Percentiles rank a stretch among this genome's conserved stretches.
Evolutionary conservation across 2,888 invertebrate genomes (phyloP).

Genomic region (Plutella xylostella): DNA sequence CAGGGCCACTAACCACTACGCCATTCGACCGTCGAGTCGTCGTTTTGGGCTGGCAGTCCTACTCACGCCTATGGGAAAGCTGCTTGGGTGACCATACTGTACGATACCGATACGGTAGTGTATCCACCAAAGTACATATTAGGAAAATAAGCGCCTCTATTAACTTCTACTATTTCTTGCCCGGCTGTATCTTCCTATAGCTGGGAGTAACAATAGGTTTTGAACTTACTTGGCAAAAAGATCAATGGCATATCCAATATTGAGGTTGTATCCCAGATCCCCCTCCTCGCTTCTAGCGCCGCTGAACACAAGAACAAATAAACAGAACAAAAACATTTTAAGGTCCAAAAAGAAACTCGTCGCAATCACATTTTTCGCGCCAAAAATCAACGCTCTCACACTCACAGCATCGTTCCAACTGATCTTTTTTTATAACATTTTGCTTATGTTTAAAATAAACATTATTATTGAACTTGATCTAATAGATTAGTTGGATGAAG

Average conservation of each 20-base stretch:
- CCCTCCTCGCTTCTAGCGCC: slow-evolving; percentile 39
- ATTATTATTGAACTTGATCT: slow-evolving; percentile 53
- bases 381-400: slow-evolving; percentile 27
- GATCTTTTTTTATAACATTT: slow-evolving; percentile 53
- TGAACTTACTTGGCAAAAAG: slow-evolving; percentile 59
- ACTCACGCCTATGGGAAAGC: no score
- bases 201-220: neutral
- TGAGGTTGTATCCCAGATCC: slow-evolving; percentile 47
- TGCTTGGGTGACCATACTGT: no score
- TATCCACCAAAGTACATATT: no score
- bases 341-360: no score
- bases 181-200: no score
- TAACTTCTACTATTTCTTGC: no score
- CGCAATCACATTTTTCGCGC: slow-evolving; percentile 24
- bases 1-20: no score
- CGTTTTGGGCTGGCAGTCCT: no score
- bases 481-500: slow-evolving; percentile 37
- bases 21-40: no score
- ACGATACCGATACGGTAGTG: no score
- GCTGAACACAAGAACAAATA: slow-evolving; percentile 22
- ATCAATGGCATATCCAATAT: slow-evolving; percentile 56
- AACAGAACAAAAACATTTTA: slow-evolving; percentile 27
- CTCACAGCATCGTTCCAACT: slow-evolving; percentile 36
- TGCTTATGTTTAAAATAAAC: slow-evolving; percentile 51
- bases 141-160: no score